A percentile compares a stretch with the other conserved stretches of the same genome.
Conservation (phyloP, 2,888 invertebrate genomes). For the Anodontia alba region DNA sequence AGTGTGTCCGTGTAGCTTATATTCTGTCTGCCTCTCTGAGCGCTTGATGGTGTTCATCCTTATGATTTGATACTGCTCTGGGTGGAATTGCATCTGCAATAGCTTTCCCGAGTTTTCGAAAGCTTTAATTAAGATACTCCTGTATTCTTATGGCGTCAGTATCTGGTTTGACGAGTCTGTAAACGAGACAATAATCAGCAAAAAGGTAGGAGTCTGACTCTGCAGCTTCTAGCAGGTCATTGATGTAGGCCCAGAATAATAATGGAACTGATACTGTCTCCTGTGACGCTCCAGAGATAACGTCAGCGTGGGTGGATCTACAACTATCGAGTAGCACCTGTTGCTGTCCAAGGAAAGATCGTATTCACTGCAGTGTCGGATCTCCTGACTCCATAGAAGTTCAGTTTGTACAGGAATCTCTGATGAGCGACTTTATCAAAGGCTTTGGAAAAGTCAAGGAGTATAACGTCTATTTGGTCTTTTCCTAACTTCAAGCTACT, state of each 20-base stretch:
- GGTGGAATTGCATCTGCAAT: background rate
- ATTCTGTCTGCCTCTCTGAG: background rate
- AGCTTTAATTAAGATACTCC: background rate
- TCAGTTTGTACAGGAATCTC: too few species aligned
- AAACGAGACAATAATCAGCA: background rate
- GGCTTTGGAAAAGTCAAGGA: too few species aligned
- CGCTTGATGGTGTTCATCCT: background rate
- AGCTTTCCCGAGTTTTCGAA: background rate
- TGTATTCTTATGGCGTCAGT: background rate
- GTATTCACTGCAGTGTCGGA: constrained; percentile 4
- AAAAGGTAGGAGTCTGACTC: background rate
- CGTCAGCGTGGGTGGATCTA: constrained; percentile 6
- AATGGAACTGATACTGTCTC: background rate
- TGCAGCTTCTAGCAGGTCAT: constrained; percentile 22
- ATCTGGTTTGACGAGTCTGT: background rate
- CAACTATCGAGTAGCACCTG: constrained; percentile 8
- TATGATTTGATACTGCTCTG: background rate
- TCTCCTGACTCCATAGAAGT: constrained; percentile 24
- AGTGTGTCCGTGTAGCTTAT: background rate
- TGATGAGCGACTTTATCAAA: constrained; percentile 28
- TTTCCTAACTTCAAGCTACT: constrained; percentile 4
- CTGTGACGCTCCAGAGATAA: background rate
- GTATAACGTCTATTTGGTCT: constrained; percentile 1
- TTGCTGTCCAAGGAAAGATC: constrained; percentile 26
- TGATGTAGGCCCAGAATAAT: background rate